Percentiles rank a stretch among this genome's conserved stretches.
phyloP scores from a whole-genome alignment of 2,113 vertebrate species.

The Lepidiolamprologus cunningtoni region DNA sequence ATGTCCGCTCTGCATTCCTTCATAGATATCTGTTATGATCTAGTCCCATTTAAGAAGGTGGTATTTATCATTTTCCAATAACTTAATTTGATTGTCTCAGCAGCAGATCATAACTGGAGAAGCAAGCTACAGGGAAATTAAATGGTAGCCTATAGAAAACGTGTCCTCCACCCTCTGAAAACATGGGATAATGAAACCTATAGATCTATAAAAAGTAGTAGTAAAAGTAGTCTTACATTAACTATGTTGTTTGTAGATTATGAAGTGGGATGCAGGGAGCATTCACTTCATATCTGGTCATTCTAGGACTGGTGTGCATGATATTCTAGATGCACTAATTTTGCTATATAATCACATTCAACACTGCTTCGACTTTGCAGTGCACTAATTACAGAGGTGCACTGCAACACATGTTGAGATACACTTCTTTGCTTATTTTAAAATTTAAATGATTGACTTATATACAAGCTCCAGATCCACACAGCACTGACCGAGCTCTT shows the following conservation, averaged over 20 bases:
- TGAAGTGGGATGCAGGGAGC: background rate
- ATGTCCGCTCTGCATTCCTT: background rate
- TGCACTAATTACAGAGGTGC: background rate
- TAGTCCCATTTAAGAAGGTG: background rate
- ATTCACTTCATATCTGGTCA: background rate
- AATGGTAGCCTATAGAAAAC: background rate
- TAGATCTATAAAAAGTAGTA: background rate
- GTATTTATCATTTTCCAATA: background rate
- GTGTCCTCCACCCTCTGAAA: background rate
- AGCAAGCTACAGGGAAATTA: background rate
- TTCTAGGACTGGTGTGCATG: background rate
- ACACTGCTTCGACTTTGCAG: background rate
- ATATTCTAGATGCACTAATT: background rate
- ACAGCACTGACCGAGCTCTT: background rate
- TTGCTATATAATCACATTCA: background rate
- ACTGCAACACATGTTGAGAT: background rate
- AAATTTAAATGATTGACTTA: background rate
- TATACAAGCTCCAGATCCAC: background rate
- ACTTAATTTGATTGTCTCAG: background rate
- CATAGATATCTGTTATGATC: background rate
- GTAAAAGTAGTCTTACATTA: background rate
- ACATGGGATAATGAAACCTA: background rate
- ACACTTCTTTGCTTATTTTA: background rate
- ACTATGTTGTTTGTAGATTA: conserved; percentile 2
- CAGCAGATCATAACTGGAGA: background rate